Evolutionary conservation across 2,888 invertebrate genomes (phyloP).

Genomic region (Chironomus riparius): DNA sequence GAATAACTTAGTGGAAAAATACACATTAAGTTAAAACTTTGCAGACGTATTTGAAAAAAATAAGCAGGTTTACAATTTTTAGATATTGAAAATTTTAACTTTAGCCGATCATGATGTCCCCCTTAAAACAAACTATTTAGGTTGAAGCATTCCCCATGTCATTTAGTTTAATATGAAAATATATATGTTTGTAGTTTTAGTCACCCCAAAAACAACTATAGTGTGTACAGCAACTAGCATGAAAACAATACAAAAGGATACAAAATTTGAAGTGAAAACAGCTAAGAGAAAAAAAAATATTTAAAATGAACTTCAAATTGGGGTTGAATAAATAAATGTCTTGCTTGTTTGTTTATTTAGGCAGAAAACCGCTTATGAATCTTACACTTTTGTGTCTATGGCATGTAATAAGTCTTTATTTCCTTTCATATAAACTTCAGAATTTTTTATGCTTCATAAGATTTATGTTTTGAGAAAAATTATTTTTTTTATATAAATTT

Average conservation of each 20-base stretch:
- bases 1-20: too few relatives aligned
- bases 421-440: not conserved
- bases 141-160: slow-evolving; percentile 9
- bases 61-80: too few relatives aligned
- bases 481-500: too few relatives aligned
- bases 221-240: not conserved
- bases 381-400: slow-evolving; percentile 1
- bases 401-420: not conserved
- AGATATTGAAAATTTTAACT: too few relatives aligned
- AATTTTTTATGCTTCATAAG: too few relatives aligned
- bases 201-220: not conserved
- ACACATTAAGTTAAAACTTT: too few relatives aligned
- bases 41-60: too few relatives aligned
- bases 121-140: slow-evolving; percentile 9
- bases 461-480: too few relatives aligned
- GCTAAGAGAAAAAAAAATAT: not conserved
- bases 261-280: not conserved
- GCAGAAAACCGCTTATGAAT: slow-evolving; percentile 12
- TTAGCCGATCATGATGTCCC: too few relatives aligned
- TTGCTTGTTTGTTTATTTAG: slow-evolving; percentile 16
- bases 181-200: not conserved
- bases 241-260: not conserved
- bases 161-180: slow-evolving; percentile 19
- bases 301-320: slow-evolving; percentile 19
- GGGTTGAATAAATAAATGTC: slow-evolving; percentile 26